Evolutionary conservation across 2,113 vertebrate genomes (phyloP), one percentile per base, ranked within the genome.

Genomic region (Irena cyanogastra): DNA sequence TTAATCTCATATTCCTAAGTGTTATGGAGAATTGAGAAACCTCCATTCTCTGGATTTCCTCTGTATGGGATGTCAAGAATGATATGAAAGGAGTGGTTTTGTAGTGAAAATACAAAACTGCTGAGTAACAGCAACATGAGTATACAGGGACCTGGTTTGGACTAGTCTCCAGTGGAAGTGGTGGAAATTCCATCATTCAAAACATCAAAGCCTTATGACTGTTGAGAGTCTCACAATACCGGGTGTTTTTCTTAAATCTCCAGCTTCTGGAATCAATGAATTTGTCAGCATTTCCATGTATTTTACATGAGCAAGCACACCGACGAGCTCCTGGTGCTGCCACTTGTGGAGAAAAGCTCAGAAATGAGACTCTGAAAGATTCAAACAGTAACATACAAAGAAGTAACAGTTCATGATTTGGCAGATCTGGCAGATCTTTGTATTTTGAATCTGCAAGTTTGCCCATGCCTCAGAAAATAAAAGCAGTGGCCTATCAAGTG

Each of bases 71-170:
- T 92, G 86, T 95, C 94, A 93, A 72, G 83, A 87, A 88, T 87
- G 56, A 90, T 91, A 60, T 21, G 50, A 92, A 83, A 86, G 66
- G 41, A 72, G 39, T 64, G 74, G 72, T 79, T 96, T 93, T 75
- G 61, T 65, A 93, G 85, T 44, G 72, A 92, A 97, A 95, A 96
- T 64, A 87, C 42, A 90, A 77, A 93, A 89, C 37, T 93, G 91
- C 94, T 95, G 90, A 95, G 86, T 94, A 96, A 94, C 77, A 89
- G 86, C 85, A 94, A 93, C 92, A 72, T 75, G 94, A 92, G 80
- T 37, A 76, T 35, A 53, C 53, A 80, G 90, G 39, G 69, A 56
- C 83, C 44, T 89, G 65, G 75, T 90, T 80, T 75, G 86, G 83
- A 93, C 61, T 10, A 8, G 37, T 69, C 69, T 92, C 80, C 72